Conservation (phyloP, 2,888 invertebrate species). For the Smittia sp. region DNA sequence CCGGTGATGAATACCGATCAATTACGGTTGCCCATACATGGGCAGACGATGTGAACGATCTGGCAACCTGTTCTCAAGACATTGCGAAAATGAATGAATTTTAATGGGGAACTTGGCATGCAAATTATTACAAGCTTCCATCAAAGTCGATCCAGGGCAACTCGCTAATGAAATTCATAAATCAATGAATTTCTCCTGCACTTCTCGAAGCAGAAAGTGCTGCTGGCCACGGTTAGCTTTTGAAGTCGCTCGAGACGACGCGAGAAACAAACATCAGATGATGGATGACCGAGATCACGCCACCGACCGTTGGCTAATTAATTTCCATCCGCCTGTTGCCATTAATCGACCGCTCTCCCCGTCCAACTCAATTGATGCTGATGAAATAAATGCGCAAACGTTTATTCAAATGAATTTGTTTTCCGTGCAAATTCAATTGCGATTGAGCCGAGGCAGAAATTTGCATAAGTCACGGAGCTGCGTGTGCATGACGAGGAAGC, state of each 20-base stretch:
- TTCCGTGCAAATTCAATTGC: background rate
- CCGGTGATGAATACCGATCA: background rate
- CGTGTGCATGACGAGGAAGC: background rate
- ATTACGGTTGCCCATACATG: background rate
- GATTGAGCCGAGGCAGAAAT: background rate
- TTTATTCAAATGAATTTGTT: background rate
- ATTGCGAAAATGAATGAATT: background rate
- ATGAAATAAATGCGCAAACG: too few species aligned
- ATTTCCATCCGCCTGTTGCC: background rate
- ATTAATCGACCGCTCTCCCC: too few species aligned
- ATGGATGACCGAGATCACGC: background rate
- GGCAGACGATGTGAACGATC: background rate
- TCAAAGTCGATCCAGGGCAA: background rate
- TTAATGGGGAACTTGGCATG: conserved; percentile 8
- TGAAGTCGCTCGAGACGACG: too few species aligned
- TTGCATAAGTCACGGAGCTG: background rate
- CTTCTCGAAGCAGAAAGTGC: background rate
- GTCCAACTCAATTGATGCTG: too few species aligned
- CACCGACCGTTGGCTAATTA: background rate
- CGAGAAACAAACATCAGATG: background rate
- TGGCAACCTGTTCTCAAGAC: background rate
- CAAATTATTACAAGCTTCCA: background rate
- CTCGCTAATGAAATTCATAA: background rate
- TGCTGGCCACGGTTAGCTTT: background rate
- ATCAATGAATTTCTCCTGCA: background rate